Percentiles rank a stretch among this genome's conserved stretches.
These are phyloP conservation scores for Notodonta ziczac DNA, from an alignment of 2,888 invertebrate species.

Conservation along the genomic window DNA sequence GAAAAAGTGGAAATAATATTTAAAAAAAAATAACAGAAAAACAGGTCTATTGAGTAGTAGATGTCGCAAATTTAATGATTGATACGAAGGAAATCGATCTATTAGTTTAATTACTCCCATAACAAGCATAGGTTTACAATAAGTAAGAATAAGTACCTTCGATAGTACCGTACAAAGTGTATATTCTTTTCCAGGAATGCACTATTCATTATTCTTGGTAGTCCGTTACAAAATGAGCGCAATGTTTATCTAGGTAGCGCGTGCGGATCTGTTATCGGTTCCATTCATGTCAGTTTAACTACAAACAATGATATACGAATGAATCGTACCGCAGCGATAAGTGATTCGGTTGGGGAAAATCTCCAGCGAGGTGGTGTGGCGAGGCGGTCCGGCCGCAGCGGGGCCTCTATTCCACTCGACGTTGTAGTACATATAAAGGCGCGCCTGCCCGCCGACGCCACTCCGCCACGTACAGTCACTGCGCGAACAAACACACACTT, in stretches of 20 bases:
- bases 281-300: conserved; percentile 31
- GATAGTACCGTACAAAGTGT: too few species aligned
- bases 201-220: background rate
- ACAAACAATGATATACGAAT: conserved; percentile 22
- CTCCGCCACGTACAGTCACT: conserved; percentile 52
- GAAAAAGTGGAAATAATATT: too few species aligned
- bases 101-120: too few species aligned
- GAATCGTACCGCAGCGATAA: conserved; percentile 20
- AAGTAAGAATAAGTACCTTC: too few species aligned
- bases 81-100: too few species aligned
- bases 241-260: conserved; percentile 21
- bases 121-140: too few species aligned
- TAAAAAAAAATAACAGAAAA: too few species aligned
- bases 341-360: conserved; percentile 25
- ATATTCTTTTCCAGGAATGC: conserved; percentile 5
- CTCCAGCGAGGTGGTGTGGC: conserved; percentile 22
- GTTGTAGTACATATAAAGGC: conserved; percentile 47
- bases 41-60: too few species aligned
- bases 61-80: too few species aligned
- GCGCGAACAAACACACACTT: conserved; percentile 39
- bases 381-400: conserved; percentile 17
- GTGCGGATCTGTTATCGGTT: conserved; percentile 24
- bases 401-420: conserved; percentile 38
- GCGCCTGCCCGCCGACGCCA: conserved; percentile 51
- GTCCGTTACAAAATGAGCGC: conserved; percentile 19